Conservation (phyloP, 1,140 invertebrate species). For the Patella vulgata region DNA sequence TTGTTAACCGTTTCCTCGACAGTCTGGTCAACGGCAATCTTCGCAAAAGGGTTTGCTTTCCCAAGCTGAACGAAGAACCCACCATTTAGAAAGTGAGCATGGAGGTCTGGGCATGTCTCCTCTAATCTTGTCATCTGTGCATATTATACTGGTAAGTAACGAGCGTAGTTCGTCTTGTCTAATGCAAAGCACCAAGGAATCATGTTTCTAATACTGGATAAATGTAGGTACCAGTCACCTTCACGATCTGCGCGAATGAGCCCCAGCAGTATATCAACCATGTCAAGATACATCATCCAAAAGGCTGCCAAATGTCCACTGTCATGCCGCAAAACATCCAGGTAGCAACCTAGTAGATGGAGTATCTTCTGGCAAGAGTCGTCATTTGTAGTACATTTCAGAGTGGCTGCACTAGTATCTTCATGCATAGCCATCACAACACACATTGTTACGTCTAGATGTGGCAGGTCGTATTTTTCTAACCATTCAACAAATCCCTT, state of each 20-base stretch:
- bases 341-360: too few relatives aligned
- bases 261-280: conserved; percentile 12
- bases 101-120: background rate
- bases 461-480: too few relatives aligned
- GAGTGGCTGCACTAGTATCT: too few relatives aligned
- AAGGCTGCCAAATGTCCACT: too few relatives aligned
- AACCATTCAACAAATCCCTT: too few relatives aligned
- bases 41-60: background rate
- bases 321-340: too few relatives aligned
- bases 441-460: too few relatives aligned
- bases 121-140: conserved; percentile 13
- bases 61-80: conserved; percentile 3
- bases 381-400: too few relatives aligned
- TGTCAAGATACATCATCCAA: conserved; percentile 17
- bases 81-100: background rate
- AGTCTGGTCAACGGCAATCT: conserved; percentile 18
- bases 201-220: conserved; percentile 2
- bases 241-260: conserved; percentile 19
- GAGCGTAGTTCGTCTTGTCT: conserved; percentile 19
- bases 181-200: conserved; percentile 18
- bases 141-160: conserved; percentile 11
- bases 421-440: too few relatives aligned
- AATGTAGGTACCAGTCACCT: conserved; percentile 23
- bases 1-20: conserved; percentile 18
- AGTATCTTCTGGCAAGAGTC: too few relatives aligned